A percentile compares a stretch with the other conserved stretches of the same genome.
phyloP scores from a whole-genome alignment of 2,113 vertebrate genomes.

The Noturus placidus region DNA sequence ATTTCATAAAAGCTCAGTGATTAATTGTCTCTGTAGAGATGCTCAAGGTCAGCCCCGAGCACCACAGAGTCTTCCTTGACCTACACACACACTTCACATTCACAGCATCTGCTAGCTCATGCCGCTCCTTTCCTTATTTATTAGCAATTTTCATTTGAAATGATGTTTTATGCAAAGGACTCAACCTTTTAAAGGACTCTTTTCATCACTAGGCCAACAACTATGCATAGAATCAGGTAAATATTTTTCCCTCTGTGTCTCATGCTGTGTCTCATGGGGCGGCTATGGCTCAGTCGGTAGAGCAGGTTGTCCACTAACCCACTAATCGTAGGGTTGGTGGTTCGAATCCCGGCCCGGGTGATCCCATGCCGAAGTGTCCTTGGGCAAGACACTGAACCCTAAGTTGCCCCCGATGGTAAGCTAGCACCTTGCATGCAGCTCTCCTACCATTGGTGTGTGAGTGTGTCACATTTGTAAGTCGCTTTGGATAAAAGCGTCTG shows the following conservation, averaged over 20 bases:
- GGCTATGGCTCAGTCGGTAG: no score
- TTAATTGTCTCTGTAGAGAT: constrained; percentile 64
- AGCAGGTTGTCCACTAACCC: no score
- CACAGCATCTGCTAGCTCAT: neutral
- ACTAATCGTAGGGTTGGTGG: no score
- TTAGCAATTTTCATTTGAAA: neutral
- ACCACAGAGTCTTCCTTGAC: neutral
- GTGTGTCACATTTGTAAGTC: no score
- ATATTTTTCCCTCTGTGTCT: neutral
- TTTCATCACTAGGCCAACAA: neutral
- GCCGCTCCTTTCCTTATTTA: neutral
- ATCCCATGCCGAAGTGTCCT: no score
- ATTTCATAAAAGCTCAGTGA: constrained; percentile 70
- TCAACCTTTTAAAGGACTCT: neutral
- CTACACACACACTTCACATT: constrained; percentile 29
- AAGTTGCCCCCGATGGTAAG: no score
- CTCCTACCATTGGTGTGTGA: no score
- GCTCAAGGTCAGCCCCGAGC: constrained; percentile 66
- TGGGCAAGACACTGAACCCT: no score
- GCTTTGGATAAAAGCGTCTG: no score
- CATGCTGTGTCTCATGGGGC: no score
- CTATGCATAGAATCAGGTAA: neutral
- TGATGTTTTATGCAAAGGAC: constrained; percentile 4
- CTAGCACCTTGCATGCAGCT: no score
- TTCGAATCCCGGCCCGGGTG: no score